These are phyloP conservation scores for Diploptera punctata DNA, from an alignment of 2,888 invertebrate genomes.

Conservation along the genomic window DNA sequence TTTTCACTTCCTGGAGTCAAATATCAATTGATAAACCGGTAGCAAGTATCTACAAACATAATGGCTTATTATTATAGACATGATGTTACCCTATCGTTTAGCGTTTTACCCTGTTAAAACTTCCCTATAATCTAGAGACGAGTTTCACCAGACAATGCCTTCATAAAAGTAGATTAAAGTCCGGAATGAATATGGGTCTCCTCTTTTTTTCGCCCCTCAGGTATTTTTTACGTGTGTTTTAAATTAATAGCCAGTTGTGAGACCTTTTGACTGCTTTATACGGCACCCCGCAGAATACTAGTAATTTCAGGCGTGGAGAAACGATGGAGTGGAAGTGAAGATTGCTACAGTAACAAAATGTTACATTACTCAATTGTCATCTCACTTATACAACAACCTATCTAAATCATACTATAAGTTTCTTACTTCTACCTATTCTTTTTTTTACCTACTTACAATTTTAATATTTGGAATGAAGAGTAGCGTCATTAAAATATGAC, in stretches of 20 bases:
- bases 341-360: too few species aligned
- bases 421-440: too few species aligned
- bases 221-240: conserved; percentile 23
- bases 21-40: neutral
- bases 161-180: neutral
- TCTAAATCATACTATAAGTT: too few species aligned
- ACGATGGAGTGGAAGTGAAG: neutral
- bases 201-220: neutral
- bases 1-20: too few species aligned
- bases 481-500: too few species aligned
- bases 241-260: conserved; percentile 35
- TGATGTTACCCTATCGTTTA: neutral
- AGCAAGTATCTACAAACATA: neutral
- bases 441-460: too few species aligned
- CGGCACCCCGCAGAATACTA: conserved; percentile 29
- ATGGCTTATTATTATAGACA: neutral
- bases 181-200: neutral
- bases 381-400: too few species aligned
- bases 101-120: neutral
- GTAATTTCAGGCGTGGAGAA: conserved; percentile 2
- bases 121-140: neutral
- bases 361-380: too few species aligned
- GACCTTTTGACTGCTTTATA: conserved; percentile 33
- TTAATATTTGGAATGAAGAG: too few species aligned
- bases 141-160: neutral